Conservation (phyloP, 2,113 vertebrate genomes). For the Eublepharis macularius region DNA sequence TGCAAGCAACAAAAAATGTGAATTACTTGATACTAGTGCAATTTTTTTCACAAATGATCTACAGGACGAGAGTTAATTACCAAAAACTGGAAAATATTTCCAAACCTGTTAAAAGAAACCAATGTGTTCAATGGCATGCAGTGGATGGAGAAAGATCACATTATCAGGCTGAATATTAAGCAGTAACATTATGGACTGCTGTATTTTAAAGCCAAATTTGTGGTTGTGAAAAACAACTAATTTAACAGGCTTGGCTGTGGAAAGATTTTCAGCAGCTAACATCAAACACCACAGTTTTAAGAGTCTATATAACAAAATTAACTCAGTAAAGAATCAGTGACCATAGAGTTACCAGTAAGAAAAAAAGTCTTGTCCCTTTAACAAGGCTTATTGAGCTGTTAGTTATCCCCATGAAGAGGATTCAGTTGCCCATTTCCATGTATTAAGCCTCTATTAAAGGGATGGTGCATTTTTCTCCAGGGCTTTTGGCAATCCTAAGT, state of each 20-base stretch:
- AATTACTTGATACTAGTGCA: slow-evolving; percentile 13
- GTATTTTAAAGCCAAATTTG: slow-evolving; percentile 46
- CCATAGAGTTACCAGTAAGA: too few species aligned
- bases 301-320: neutral
- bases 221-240: slow-evolving; percentile 21
- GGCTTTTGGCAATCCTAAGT: too few species aligned
- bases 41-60: slow-evolving; percentile 14
- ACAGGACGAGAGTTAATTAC: neutral
- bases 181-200: slow-evolving; percentile 39
- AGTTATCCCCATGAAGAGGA: too few species aligned
- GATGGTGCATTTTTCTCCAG: too few species aligned
- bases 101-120: slow-evolving; percentile 2
- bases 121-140: slow-evolving; percentile 34
- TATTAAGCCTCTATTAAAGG: too few species aligned
- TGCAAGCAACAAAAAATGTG: neutral
- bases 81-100: slow-evolving; percentile 25
- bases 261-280: slow-evolving; percentile 33
- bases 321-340: too few species aligned
- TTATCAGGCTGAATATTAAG: slow-evolving; percentile 37
- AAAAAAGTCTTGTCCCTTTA: too few species aligned
- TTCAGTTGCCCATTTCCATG: too few species aligned
- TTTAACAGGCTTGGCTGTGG: neutral
- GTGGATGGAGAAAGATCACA: slow-evolving; percentile 29
- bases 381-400: too few species aligned
- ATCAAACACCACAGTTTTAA: neutral